phyloP scores from a whole-genome alignment of 2,113 vertebrate species.

The Anser cygnoides region DNA sequence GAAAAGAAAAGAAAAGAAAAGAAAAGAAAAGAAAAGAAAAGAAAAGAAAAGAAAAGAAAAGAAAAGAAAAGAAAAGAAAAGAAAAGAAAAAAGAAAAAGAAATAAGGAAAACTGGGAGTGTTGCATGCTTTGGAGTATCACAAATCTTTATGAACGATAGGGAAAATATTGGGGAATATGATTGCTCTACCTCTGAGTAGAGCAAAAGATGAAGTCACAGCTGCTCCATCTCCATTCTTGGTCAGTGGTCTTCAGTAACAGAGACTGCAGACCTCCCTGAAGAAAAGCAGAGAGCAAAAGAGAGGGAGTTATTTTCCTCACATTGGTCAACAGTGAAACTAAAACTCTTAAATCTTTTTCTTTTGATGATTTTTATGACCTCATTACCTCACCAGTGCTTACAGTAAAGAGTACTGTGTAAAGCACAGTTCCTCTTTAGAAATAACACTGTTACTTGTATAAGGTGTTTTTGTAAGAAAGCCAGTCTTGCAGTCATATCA shows the following conservation, averaged over 20 bases:
- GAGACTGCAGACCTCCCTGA: neutral
- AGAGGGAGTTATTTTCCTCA: neutral
- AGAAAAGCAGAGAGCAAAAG: neutral
- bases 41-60: no score
- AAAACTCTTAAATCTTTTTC: neutral
- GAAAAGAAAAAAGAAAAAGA: rapidly evolving
- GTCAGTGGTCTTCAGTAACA: neutral
- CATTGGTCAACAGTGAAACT: neutral
- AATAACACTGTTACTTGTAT: neutral
- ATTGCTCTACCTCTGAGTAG: neutral
- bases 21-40: no score
- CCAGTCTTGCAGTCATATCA: neutral
- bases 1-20: no score
- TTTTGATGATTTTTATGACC: neutral
- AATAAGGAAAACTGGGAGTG: neutral
- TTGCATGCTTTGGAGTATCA: neutral
- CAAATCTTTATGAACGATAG: neutral
- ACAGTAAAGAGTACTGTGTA: neutral
- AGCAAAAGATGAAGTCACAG: neutral
- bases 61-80: no score
- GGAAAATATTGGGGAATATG: neutral
- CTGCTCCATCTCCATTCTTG: neutral
- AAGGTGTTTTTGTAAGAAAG: conserved; percentile 26
- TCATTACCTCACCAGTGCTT: neutral
- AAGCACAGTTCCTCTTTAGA: neutral